Percentiles rank a stretch among this genome's conserved stretches.
Conservation (phyloP, 2,888 invertebrate genomes). For the Scaptomyza flava region DNA sequence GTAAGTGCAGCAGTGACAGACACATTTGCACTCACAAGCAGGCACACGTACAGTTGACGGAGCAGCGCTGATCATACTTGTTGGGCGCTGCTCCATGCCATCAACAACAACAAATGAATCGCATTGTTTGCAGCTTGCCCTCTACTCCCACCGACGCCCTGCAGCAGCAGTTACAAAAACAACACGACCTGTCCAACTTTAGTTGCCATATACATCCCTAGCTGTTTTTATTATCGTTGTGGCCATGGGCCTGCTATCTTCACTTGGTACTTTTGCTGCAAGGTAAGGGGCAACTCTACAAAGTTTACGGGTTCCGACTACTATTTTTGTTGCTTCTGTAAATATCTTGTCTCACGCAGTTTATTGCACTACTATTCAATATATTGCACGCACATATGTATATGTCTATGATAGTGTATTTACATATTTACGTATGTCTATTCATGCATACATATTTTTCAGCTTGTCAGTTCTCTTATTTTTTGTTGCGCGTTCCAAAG, state of each 20-base stretch:
- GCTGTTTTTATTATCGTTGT: constrained; percentile 34
- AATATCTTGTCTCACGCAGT: constrained; percentile 29
- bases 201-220: constrained; percentile 36
- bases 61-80: constrained; percentile 42
- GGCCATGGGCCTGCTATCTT: constrained; percentile 42
- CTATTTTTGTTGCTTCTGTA: constrained; percentile 27
- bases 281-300: constrained; percentile 55
- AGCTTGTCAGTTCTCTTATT: constrained; percentile 14
- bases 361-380: constrained; percentile 54
- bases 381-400: constrained; percentile 32
- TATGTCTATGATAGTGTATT: background rate
- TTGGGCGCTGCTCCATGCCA: constrained; percentile 47
- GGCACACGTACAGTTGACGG: constrained; percentile 16
- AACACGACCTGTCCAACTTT: constrained; percentile 26
- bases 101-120: constrained; percentile 58
- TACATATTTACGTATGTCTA: background rate
- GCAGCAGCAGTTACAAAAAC: constrained; percentile 24
- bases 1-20: constrained; percentile 44
- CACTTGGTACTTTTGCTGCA: constrained; percentile 36
- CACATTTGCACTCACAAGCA: background rate
- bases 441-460: constrained; percentile 15
- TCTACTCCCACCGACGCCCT: constrained; percentile 50
- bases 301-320: constrained; percentile 31
- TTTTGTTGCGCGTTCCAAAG: constrained; percentile 35
- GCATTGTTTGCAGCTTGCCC: constrained; percentile 55